Conservation (phyloP, 2,113 vertebrate genomes). For the Columbina picui region DNA sequence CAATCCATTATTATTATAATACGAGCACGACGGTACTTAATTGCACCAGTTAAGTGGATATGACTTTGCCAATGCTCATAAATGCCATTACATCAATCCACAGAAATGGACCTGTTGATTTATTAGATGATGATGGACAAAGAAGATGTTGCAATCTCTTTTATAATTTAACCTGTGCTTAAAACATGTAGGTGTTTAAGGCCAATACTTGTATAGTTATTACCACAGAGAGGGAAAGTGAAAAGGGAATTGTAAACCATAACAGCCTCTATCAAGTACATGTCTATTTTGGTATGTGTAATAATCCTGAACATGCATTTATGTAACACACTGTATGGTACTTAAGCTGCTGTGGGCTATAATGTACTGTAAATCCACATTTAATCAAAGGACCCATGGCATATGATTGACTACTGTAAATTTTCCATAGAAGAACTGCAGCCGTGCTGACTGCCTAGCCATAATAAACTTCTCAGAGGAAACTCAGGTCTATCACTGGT, state of each 20-base stretch:
- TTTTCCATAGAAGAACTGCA: not conserved
- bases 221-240: conserved; percentile 42
- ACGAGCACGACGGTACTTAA: conserved; percentile 71
- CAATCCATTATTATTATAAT: conserved; percentile 72
- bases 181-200: conserved; percentile 41
- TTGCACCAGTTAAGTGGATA: conserved; percentile 78
- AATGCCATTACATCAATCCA: conserved; percentile 69
- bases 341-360: conserved; percentile 59
- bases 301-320: conserved; percentile 5
- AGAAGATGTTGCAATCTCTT: conserved; percentile 56
- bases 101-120: conserved; percentile 69
- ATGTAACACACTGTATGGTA: conserved; percentile 27
- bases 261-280: conserved; percentile 27
- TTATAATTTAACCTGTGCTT: conserved; percentile 60
- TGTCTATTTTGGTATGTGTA: not conserved
- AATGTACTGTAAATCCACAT: conserved; percentile 33
- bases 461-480: conserved; percentile 2
- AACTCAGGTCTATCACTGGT: not conserved
- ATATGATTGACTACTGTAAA: conserved; percentile 6
- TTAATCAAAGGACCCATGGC: conserved; percentile 15
- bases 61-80: conserved; percentile 71
- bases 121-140: conserved; percentile 66
- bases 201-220: not conserved
- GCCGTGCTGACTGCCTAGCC: not conserved
- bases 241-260: conserved; percentile 52